These are phyloP conservation scores for Araneus ventricosus DNA, from an alignment of 1,140 invertebrate species.

Conservation along the genomic window DNA sequence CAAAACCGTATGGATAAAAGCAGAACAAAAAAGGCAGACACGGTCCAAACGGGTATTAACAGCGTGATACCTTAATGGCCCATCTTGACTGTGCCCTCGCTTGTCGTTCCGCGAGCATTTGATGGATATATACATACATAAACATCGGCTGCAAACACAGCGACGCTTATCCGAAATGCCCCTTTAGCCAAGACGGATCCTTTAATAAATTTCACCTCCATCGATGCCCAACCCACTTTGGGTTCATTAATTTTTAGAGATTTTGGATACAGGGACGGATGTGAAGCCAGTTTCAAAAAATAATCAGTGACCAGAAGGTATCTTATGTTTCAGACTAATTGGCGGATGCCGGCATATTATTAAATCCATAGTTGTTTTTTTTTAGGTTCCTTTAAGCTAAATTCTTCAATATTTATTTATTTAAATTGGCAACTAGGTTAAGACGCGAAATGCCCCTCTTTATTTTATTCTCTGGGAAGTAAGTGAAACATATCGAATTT, in stretches of 20 bases:
- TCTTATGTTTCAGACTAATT: slow-evolving; percentile 32
- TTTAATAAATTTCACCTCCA: slow-evolving; percentile 68
- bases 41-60: slow-evolving; percentile 61
- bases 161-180: slow-evolving; percentile 6
- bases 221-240: slow-evolving; percentile 53
- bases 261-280: not conserved
- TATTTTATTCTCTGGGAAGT: too few species aligned
- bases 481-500: too few species aligned
- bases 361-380: not conserved
- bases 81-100: not conserved
- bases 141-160: slow-evolving; percentile 32
- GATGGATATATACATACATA: slow-evolving; percentile 73
- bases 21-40: not conserved
- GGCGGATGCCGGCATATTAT: not conserved
- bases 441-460: too few species aligned
- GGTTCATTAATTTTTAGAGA: slow-evolving; percentile 68
- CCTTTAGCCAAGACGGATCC: not conserved
- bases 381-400: not conserved
- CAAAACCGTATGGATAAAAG: not conserved
- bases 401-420: too few species aligned
- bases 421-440: too few species aligned
- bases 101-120: slow-evolving; percentile 54
- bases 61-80: slow-evolving; percentile 53
- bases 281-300: not conserved
- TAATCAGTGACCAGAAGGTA: not conserved